These are phyloP conservation scores for Akabosia matsudoensis DNA, from an alignment of 1,140 invertebrate species.

Conservation along the genomic window DNA sequence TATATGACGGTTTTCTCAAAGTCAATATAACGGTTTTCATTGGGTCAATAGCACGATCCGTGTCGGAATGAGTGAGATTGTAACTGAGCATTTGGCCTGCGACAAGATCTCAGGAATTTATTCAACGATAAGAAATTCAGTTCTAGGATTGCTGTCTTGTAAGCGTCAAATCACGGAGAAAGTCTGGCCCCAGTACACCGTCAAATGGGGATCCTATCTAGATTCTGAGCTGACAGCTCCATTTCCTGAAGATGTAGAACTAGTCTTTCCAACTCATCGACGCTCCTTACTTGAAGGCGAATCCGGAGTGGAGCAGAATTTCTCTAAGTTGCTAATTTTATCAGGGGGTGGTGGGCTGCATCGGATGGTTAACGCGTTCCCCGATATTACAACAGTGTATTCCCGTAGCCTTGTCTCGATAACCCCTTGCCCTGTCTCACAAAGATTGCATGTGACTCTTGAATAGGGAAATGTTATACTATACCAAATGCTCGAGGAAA, in stretches of 20 bases:
- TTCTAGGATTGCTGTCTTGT: constrained; percentile 28
- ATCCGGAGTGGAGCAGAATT: background rate
- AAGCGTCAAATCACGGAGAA: constrained; percentile 27
- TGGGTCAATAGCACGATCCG: no score
- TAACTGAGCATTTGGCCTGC: background rate
- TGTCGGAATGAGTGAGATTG: constrained; percentile 31
- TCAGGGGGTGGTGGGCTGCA: no score
- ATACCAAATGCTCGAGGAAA: no score
- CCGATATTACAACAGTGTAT: no score
- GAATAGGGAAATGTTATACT: no score
- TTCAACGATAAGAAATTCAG: background rate
- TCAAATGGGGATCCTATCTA: background rate
- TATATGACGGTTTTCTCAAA: no score
- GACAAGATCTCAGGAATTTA: background rate
- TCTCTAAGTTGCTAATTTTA: background rate
- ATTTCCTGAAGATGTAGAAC: background rate
- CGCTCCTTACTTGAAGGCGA: background rate
- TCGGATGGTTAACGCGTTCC: no score
- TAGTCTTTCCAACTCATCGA: background rate
- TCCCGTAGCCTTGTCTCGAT: no score
- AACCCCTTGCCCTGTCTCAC: no score
- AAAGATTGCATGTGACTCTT: no score
- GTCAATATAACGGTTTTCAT: no score
- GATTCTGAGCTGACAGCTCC: background rate
- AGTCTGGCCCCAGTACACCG: constrained; percentile 14